Base-by-base conservation (phyloP, 2,113 vertebrate species). In the Athene noctua region DNA sequence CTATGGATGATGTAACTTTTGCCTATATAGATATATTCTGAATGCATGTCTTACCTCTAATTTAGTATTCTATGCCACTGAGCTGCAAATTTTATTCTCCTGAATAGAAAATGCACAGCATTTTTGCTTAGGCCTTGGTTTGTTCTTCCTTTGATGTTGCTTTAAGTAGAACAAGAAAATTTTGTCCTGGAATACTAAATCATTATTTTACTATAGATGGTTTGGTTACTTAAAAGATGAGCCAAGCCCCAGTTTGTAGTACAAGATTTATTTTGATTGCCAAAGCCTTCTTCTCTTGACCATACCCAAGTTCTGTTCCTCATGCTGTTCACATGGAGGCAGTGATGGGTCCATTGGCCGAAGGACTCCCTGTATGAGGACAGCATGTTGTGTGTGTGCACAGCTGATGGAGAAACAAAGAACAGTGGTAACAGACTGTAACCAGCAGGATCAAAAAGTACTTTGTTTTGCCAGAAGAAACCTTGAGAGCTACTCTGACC, bases 261-360 rank as follows among this genome's bases (percentile, higher is more conserved):
- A 30, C 1, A 10, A 18, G 44, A 18, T 44, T 40, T 46, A 17
- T 68, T 88, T 75, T 65, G 17, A 5, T 30, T 83, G 66, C 36
- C 25, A 59, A 32, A 80, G 62, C 62, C 27, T 68, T 59, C 44
- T 46, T 4, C 17, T 91, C 5, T 15, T 36, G 10, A 22, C 49
- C 38, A 2, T 42, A 26, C 6, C 26, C 11, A 5, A 4, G 27
- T 40, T 54, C 27, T 80, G 42, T 9, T 61, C 49, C 36, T 58
- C 3, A 3, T 0, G 3, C 29, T 22, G 22, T 1, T 78, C 25
- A 1, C 1, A 2, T 47, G 55, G 47, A 87, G 80, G 23, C 74
- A 71, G n/a, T 9, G 25, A 20, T 73, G 62, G 8, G 30, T 27
- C 1, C 0, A 2, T 0, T 2, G 5, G 26, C 20, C 1, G 3